phyloP scores from a whole-genome alignment of 2,797 vertebrate species.

The Chlorospingus flavigularis region DNA sequence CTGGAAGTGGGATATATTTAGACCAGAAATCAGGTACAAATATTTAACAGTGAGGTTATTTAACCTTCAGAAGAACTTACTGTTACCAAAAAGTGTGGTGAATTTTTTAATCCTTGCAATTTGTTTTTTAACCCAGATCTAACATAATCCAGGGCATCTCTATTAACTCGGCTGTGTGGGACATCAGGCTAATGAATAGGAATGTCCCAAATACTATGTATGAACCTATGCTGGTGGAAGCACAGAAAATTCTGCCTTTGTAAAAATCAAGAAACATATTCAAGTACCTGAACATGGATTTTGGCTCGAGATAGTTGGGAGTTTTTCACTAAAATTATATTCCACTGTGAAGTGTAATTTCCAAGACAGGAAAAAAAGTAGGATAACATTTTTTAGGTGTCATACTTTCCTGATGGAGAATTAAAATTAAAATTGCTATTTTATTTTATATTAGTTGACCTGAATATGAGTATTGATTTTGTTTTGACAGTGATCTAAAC shows the following conservation, averaged over 20 bases:
- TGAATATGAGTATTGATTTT: constrained; percentile 46
- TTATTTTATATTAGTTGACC: constrained; percentile 42
- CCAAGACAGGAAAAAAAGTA: neutral
- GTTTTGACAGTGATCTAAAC: constrained; percentile 43
- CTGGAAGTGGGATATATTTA: neutral
- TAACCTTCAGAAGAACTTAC: neutral
- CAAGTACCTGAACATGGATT: neutral
- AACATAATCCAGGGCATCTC: neutral
- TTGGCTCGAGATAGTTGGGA: neutral
- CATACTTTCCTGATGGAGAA: neutral
- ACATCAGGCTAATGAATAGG: neutral
- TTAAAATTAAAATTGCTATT: constrained; percentile 26
- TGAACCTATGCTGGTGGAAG: neutral
- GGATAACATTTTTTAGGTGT: neutral
- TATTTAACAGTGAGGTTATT: neutral
- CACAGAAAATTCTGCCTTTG: neutral
- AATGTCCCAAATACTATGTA: neutral
- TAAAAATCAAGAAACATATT: neutral
- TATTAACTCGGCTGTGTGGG: neutral
- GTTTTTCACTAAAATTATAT: neutral
- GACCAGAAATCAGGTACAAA: neutral
- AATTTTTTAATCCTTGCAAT: neutral
- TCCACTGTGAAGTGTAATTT: neutral
- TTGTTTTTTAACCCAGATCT: neutral
- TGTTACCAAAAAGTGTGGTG: neutral